Conservation (phyloP, 1,140 invertebrate species). For the Andricus grossulariae region DNA sequence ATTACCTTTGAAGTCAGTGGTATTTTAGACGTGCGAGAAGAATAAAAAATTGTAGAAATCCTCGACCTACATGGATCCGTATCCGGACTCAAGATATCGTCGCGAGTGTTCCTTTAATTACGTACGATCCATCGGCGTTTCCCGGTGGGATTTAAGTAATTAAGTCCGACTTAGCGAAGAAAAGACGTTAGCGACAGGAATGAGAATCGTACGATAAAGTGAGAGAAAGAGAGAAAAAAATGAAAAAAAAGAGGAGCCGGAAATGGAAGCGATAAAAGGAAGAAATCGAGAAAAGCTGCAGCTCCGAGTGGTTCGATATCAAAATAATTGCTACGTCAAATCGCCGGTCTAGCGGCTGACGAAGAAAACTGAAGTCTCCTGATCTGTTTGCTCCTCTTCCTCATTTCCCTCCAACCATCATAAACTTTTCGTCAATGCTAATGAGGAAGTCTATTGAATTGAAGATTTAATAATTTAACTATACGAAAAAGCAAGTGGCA, state of each 20-base stretch:
- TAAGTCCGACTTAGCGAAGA: constrained; percentile 66
- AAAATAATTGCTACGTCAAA: constrained; percentile 64
- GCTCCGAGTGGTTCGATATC: constrained; percentile 57
- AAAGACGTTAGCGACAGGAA: constrained; percentile 56
- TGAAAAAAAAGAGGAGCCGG: not conserved
- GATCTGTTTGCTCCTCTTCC: not conserved
- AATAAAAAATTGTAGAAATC: constrained; percentile 7
- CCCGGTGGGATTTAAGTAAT: constrained; percentile 63
- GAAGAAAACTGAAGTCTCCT: not conserved
- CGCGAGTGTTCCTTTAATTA: constrained; percentile 61
- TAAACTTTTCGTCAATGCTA: not conserved
- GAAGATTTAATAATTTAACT: not conserved
- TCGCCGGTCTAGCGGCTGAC: constrained; percentile 41
- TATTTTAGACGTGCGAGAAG: not conserved
- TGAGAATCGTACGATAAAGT: constrained; percentile 25
- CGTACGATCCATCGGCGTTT: constrained; percentile 62
- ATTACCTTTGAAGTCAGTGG: not conserved
- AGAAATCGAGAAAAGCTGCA: constrained; percentile 35
- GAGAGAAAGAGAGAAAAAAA: constrained; percentile 31
- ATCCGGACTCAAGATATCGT: constrained; percentile 1
- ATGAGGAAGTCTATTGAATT: not conserved
- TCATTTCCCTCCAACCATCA: not conserved
- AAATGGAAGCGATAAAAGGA: constrained; percentile 38
- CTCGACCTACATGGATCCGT: constrained; percentile 13
- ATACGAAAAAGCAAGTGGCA: not conserved